A percentile compares a stretch with the other conserved stretches of the same genome.
Evolutionary conservation across 2,888 invertebrate genomes (phyloP).

Genomic region (Cremastobaeus sp.): DNA sequence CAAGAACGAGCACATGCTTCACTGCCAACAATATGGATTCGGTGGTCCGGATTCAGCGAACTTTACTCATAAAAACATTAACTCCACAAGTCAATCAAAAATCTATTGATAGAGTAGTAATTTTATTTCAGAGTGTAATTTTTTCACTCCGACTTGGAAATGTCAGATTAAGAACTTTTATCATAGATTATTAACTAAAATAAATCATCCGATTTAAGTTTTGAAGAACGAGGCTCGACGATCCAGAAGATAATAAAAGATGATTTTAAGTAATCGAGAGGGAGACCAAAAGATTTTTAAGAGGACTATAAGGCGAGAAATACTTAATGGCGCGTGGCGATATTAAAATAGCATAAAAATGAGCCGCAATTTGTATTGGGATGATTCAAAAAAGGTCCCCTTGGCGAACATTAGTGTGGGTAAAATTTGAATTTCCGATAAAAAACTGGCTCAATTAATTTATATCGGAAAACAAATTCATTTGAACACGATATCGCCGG

Average conservation of each 20-base stretch:
- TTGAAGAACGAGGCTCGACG: conserved; percentile 40
- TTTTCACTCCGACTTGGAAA: no score
- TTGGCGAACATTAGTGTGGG: conserved; percentile 30
- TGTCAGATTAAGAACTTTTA: conserved; percentile 9
- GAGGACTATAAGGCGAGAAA: conserved; percentile 67
- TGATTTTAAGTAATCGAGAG: conserved; percentile 41
- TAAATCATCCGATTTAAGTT: conserved; percentile 44
- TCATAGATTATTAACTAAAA: conserved; percentile 31
- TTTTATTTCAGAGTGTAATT: no score
- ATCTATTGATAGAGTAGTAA: no score
- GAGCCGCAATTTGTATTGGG: conserved; percentile 78
- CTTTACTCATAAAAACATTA: conserved; percentile 49
- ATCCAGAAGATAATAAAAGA: conserved; percentile 56
- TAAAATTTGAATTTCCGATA: no score
- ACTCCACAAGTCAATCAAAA: no score
- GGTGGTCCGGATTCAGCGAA: conserved; percentile 54
- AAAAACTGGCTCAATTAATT: no score
- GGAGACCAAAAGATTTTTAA: conserved; percentile 62
- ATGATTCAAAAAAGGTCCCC: conserved; percentile 68
- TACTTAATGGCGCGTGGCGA: conserved; percentile 78
- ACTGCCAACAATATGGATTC: conserved; percentile 33
- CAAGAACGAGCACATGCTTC: conserved; percentile 16
- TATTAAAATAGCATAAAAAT: conserved; percentile 79
- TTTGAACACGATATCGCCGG: no score
- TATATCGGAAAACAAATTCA: no score